Conservation (phyloP, 2,888 invertebrate genomes). For the Thumatha senex region DNA sequence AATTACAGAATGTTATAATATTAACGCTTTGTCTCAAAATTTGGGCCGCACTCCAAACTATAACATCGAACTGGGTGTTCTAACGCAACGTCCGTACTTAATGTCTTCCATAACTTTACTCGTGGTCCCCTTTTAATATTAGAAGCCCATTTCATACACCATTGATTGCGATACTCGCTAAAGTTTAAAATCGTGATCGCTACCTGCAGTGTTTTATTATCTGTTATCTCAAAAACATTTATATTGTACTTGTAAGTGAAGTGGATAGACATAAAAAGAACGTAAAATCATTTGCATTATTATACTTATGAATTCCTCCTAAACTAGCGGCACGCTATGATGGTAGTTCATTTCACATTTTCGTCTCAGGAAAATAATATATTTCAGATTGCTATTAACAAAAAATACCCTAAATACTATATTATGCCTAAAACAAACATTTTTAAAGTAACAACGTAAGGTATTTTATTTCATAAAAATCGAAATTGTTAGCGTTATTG, state of each 20-base stretch:
- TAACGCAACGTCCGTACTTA: constrained; percentile 39
- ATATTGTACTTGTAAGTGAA: constrained; percentile 9
- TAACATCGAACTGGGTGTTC: constrained; percentile 47
- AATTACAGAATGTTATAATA: not conserved
- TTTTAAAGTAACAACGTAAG: no score
- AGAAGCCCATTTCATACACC: constrained; percentile 32
- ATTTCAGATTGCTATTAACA: no score
- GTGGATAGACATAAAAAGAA: constrained; percentile 3
- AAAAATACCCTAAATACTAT: no score
- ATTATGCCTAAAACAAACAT: no score
- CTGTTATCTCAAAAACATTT: constrained; percentile 32
- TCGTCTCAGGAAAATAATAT: no score
- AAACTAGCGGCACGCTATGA: no score
- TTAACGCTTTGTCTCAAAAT: not conserved
- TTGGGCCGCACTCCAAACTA: constrained; percentile 6
- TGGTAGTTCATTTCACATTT: no score
- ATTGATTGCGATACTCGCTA: constrained; percentile 25
- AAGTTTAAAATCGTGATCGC: constrained; percentile 41
- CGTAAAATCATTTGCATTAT: no score
- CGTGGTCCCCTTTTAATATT: constrained; percentile 39
- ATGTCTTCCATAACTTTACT: constrained; percentile 43
- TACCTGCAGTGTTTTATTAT: constrained; percentile 40
- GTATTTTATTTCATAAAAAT: no score
- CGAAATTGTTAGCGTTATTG: no score
- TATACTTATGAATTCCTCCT: no score